Evolutionary conservation across 2,888 invertebrate species (phyloP), one percentile per base, ranked within the genome.

Genomic region (Odontomyia ornata): DNA sequence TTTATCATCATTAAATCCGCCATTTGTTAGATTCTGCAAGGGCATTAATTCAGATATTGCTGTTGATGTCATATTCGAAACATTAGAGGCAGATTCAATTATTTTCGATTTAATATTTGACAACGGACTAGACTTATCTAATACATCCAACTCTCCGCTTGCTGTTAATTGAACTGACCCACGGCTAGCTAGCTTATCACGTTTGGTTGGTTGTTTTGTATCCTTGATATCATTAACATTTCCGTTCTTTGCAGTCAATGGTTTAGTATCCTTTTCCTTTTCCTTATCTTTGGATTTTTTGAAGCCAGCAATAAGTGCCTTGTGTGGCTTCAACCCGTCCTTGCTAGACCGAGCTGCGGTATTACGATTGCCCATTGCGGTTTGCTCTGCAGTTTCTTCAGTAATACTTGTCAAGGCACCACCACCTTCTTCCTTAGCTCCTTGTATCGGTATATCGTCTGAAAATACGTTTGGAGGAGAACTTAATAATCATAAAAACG

Each of bases 371-470:
- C 76, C 76, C 9, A 76, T 21, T 13, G 57, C 43, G 13, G 75
- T 43, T 56, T 83, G 84, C 28, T 86, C 86, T 27, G 81, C 80
- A 47, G 25, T 30, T 80, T 87, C 87, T 81, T 87, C 87, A 7
- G 84, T 83, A 13, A 87, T 87, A 79, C 86, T 86, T 28, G 85
- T 84, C 79, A 87, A 80, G 1, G 83, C 80, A 27, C 79, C 83
- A 80, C 83, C 84, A 43, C 81, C 83, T 80, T 84, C 85, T 67
- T 84, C 84, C 73, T 79, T 80, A n/a, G 73, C 56, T 52, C 77
- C 90, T 89, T 95, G 95, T 83, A 95, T 95, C 65, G 95, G 95
- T 88, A 95, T 95, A 87, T 95, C 95, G 89, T 95, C 95, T 95
- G 89, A 89, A 88, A 60, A 60, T 60, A 60, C 25, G 23, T 60